Evolutionary conservation across 2,113 vertebrate species (phyloP).

Genomic region (Sapayoa aenigma): DNA sequence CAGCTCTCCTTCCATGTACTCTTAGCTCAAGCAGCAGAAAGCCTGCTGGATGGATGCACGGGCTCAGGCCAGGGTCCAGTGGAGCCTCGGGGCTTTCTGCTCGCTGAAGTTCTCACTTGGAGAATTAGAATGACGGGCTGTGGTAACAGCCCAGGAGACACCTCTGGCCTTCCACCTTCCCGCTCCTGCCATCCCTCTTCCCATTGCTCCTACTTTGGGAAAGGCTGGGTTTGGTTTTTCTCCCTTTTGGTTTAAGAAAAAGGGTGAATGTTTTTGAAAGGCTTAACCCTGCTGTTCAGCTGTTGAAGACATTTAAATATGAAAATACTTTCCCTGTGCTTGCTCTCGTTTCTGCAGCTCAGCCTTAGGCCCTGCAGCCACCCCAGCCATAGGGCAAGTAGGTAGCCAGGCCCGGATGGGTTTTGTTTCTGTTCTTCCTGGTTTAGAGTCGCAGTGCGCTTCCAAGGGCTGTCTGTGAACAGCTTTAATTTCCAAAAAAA

Average conservation of each 20-base stretch:
- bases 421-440: fast-evolving
- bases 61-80: fast-evolving
- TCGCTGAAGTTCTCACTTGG: fast-evolving
- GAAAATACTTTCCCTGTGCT: fast-evolving
- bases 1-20: not conserved
- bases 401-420: fast-evolving
- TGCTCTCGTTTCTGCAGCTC: too few species aligned
- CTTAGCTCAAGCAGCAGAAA: too few species aligned
- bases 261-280: not conserved
- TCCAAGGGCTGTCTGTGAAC: not conserved
- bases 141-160: fast-evolving
- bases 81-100: fast-evolving
- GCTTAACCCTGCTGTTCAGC: not conserved
- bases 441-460: fast-evolving
- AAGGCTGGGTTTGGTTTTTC: not conserved
- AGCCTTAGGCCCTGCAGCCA: fast-evolving
- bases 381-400: fast-evolving
- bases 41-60: fast-evolving
- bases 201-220: not conserved
- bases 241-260: not conserved
- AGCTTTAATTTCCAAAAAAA: not conserved
- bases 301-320: not conserved
- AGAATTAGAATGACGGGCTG: not conserved
- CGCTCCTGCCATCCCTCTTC: not conserved
- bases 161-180: not conserved